phyloP scores from a whole-genome alignment of 2,113 vertebrate species.

The Sphyrna mokarran region DNA sequence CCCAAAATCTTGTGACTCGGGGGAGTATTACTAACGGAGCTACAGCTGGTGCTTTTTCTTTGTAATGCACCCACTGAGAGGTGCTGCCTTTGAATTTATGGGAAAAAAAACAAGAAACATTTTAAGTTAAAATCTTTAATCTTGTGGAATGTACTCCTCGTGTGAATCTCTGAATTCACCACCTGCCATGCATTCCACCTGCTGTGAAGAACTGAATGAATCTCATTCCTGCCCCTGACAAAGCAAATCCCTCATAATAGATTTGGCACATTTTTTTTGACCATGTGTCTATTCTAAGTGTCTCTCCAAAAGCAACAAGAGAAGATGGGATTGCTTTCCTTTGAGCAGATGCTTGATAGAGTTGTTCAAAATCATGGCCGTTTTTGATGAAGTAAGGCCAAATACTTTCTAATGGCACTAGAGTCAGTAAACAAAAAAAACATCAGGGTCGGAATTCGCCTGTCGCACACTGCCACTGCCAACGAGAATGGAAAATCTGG shows the following conservation, averaged over 20 bases:
- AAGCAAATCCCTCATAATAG: not conserved
- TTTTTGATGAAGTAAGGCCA: not conserved
- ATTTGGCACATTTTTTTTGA: not conserved
- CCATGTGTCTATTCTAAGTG: not conserved
- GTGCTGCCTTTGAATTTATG: not conserved
- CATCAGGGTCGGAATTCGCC: no score
- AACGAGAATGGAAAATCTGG: no score
- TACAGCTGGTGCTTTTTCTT: not conserved
- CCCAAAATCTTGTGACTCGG: not conserved
- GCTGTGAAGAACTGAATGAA: not conserved
- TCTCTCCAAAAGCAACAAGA: not conserved
- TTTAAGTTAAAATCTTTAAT: not conserved
- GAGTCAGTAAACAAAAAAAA: not conserved
- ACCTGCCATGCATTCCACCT: not conserved
- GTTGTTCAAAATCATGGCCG: not conserved
- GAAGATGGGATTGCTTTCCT: not conserved
- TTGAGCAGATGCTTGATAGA: not conserved
- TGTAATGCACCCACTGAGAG: not conserved
- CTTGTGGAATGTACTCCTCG: not conserved
- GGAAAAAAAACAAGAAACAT: not conserved
- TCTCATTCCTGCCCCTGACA: not conserved
- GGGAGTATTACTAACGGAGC: not conserved
- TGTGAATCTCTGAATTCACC: not conserved
- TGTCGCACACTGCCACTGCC: no score
- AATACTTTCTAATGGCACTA: not conserved